Evolutionary conservation across 2,797 vertebrate genomes (phyloP), one percentile per base, ranked within the genome.

Genomic region (Tapera naevia): DNA sequence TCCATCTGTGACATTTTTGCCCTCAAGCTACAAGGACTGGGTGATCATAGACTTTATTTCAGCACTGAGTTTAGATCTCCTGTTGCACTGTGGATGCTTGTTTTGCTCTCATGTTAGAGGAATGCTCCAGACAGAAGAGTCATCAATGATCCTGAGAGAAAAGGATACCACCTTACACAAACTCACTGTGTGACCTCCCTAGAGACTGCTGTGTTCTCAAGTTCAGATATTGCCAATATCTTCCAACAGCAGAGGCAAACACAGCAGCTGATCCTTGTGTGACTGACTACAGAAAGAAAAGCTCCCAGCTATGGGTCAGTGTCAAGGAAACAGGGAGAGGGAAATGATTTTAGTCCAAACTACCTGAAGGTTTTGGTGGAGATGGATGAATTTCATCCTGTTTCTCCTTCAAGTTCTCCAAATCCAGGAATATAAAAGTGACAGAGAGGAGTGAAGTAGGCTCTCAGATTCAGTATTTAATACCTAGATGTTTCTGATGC

Each of bases 391-490:
- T 74, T 88, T 78, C 65, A 66, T 46, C 46, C 10, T 5, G 0
- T 33, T 86, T 51, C 79, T 51, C 6, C 14, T 41, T 41, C 4
- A 56, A 80, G 9, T 37, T 89, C 82, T 74, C 64, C 80, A 82
- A 86, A 88, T 12, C 21, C 50, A 32, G 46, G 13, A 74, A 80
- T 64, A 66, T 56, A 79, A 95, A 96, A 96, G 66, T 61, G 66
- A 73, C 27, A 8, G 3, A 75, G 81, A 51, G 32, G 70, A 96
- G 79, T 4, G 27, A 83, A 96, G 75, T 46, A 50, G 64, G 57
- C 46, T 95, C 92, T 79, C 82, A 74, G 85, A 94, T 76, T 48
- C 37, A 17, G n/a, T 27, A 21, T 80, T 95, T 66, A 92, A 94
- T 74, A 89, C 79, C 53, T 30, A 70, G 56, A 57, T 80, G 41